Base-by-base conservation (phyloP, 1,140 invertebrate species). In the Plodia interpunctella region DNA sequence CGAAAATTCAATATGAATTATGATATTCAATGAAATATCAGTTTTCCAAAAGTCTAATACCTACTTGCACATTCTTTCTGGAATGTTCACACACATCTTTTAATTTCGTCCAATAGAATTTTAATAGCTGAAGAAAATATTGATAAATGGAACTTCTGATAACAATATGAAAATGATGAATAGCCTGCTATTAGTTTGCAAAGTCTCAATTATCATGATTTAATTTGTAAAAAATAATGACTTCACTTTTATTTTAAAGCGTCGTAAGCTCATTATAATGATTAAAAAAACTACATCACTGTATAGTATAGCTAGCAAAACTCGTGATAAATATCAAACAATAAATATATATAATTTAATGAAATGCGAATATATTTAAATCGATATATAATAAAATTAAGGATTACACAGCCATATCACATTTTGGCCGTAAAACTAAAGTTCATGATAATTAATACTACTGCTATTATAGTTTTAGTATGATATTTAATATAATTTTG, bases 391-490 rank as follows among this genome's bases (percentile, higher is more conserved):
- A 59, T 59, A 49, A 49, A n/a, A 44, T 44, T 6, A 20, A 63
- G 38, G 19, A 59, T 19, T 65, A 59, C 70, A 73, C 67, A 70
- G 70, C 68, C 71, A 62, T 68, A 65, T 60, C 57, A 66, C 63
- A 62, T 70, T 66, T 63, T 66, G 66, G 66, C 70, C 52, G 66
- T 62, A 59, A 44, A 51, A 61, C 52, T 60, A 60, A 60, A 55
- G 53, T 49, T 57, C 44, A 49, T 44, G 10, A 32, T 11, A 44
- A 44, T 44, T 15, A 44, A n/a, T 44, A 13, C 35, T 44, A 44
- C 38, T 44, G 5, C 38, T 44, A 44, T 15, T 32, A 32, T 32
- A 9, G 13, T 44, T 44, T 44, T 44, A 44, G 38, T 44, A 44
- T 44, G 38, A 44, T 44, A 44, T 44, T 44, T 44, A 44, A 44